Base-by-base conservation (phyloP, 2,888 invertebrate species). In the Leptinotarsa juncta region DNA sequence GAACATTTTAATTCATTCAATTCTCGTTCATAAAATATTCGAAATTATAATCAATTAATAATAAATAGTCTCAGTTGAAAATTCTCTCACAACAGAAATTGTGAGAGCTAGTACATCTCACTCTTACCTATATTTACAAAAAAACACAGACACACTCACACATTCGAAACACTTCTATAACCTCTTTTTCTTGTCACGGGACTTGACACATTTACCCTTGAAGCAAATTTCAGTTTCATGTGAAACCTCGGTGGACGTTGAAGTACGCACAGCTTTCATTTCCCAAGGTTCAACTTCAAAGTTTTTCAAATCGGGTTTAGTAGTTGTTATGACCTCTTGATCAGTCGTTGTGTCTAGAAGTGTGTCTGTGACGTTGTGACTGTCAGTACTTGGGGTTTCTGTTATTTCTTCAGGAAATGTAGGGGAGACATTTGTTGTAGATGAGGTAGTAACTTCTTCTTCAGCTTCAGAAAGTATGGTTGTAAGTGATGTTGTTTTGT, bases 171-270 rank as follows among this genome's bases (percentile, higher is more conserved):
- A 20, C 67, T 67, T 55, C 68, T 72, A 73, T 71, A 72, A 73
- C 53, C 76, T 81, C 20, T 74, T 75, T 74, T 84, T 83, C 75
- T 81, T 83, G 55, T 86, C 84, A 71, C 82, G 84, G 49, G 89
- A 89, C 88, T 95, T 95, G 78, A 96, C 92, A 86, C 96, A 96
- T 84, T 93, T 93, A 16, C 96, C 96, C 85, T 94, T 92, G 86
- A 94, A 96, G 85, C 96, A 96, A 78, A 96, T 96, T 89, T 96
- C 96, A 51, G 96, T 96, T 90, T 96, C 95, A 81, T 95, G 94
- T 16, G 95, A 94, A 62, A 95, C 90, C 86, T 94, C 94, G 23
- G 95, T 95, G 3, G 94, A 94, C 83, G 94, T 94, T 2, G 95
- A 94, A 0, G 95, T 96, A 79, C 93, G 91, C 12, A 94, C 87